Evolutionary conservation across 2,113 vertebrate genomes (phyloP).

Genomic region (Seriola rivoliana): DNA sequence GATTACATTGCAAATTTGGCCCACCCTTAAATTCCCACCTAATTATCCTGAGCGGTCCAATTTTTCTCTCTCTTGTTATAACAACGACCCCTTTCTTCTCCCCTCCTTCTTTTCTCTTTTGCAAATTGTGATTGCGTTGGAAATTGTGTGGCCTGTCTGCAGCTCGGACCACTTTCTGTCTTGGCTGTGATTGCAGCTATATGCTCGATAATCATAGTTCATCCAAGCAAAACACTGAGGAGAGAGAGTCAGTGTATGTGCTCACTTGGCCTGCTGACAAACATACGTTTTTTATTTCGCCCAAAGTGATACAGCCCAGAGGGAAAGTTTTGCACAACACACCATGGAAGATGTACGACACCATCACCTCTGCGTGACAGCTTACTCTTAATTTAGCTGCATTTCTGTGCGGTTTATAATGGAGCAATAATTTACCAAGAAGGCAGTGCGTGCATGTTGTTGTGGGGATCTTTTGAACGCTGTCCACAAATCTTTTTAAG

Average conservation of each 20-base stretch:
- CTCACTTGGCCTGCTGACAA: constrained; percentile 68
- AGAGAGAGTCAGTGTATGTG: constrained; percentile 36
- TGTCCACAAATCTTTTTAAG: constrained; percentile 64
- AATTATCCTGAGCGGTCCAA: constrained; percentile 64
- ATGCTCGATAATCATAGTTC: constrained; percentile 46
- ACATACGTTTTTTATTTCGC: constrained; percentile 69
- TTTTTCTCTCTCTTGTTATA: constrained; percentile 65
- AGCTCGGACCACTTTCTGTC: constrained; percentile 42
- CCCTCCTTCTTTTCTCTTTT: constrained; percentile 56
- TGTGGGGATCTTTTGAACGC: constrained; percentile 45
- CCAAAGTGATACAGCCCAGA: constrained; percentile 70
- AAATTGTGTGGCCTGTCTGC: constrained; percentile 69
- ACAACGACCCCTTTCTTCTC: constrained; percentile 73
- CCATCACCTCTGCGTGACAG: constrained; percentile 61
- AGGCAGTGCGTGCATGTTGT: constrained; percentile 42
- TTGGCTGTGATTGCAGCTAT: constrained; percentile 52
- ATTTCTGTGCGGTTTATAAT: constrained; percentile 38
- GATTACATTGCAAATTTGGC: constrained; percentile 68
- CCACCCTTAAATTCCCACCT: constrained; percentile 69
- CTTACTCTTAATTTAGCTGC: constrained; percentile 40
- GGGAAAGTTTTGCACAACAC: constrained; percentile 66
- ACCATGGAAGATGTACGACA: constrained; percentile 63
- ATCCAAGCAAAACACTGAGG: constrained; percentile 64
- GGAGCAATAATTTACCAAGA: constrained; percentile 45
- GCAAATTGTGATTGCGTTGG: constrained; percentile 63